Percentiles rank a stretch among this genome's conserved stretches.
Evolutionary conservation across 2,797 vertebrate species (phyloP).

Genomic region (Diplodus sargus): DNA sequence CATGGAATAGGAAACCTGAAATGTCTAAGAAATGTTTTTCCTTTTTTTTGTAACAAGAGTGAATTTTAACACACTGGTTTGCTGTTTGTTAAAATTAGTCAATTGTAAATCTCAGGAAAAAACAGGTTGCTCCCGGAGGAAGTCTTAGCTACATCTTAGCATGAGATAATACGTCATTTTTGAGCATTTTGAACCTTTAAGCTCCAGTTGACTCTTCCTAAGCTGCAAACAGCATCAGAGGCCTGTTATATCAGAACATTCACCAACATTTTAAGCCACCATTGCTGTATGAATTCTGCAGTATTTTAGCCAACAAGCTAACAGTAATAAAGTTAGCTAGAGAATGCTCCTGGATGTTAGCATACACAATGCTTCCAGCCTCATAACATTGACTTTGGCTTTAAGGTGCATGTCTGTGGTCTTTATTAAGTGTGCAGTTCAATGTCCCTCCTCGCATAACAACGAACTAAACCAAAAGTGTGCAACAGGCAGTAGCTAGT

Average conservation of each 20-base stretch:
- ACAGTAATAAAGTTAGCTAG: not conserved
- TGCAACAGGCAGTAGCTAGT: not conserved
- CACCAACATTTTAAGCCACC: not conserved
- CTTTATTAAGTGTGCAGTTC: not conserved
- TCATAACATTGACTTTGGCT: not conserved
- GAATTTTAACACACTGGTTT: not conserved
- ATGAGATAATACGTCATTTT: not conserved
- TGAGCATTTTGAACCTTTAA: too few species aligned
- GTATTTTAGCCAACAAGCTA: not conserved
- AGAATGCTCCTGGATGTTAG: not conserved
- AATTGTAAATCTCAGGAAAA: not conserved
- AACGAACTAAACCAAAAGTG: not conserved
- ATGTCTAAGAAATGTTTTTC: not conserved
- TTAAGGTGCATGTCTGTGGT: not conserved
- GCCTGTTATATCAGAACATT: not conserved
- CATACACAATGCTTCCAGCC: not conserved
- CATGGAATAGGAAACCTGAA: not conserved
- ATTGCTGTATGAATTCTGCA: not conserved
- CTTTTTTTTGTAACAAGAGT: not conserved
- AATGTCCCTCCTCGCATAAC: not conserved
- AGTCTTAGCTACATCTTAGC: not conserved
- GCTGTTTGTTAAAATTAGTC: not conserved
- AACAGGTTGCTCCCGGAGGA: not conserved
- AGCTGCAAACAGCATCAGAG: not conserved
- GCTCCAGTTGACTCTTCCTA: not conserved